Percentiles rank a stretch among this genome's conserved stretches.
Conservation (phyloP, 1,140 invertebrate genomes). For the Drosophila parvula region DNA sequence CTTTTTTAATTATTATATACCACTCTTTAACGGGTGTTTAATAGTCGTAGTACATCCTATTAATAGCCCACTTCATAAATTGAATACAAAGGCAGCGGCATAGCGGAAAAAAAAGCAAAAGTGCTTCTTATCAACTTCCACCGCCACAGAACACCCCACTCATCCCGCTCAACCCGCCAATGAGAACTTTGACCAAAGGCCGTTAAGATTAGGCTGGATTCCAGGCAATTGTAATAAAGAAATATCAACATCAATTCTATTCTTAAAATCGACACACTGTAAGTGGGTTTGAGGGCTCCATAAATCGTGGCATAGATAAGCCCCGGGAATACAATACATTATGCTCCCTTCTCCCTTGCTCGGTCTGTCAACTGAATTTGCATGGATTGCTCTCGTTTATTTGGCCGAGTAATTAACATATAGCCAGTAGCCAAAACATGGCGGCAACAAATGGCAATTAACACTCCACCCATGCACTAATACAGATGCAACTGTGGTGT, state of each 20-base stretch:
- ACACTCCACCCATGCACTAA: slow-evolving; percentile 49
- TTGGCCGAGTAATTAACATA: slow-evolving; percentile 70
- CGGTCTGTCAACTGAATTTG: slow-evolving; percentile 54
- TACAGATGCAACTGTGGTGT: slow-evolving; percentile 26
- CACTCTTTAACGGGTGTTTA: neutral
- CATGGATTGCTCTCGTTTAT: slow-evolving; percentile 47
- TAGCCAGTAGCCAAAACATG: slow-evolving; percentile 65
- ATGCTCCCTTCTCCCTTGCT: slow-evolving; percentile 20
- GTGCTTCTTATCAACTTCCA: slow-evolving; percentile 66
- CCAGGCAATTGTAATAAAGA: slow-evolving; percentile 60
- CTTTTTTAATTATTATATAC: neutral
- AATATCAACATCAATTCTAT: slow-evolving; percentile 32
- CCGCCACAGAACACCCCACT: neutral
- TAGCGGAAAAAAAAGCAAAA: slow-evolving; percentile 58
- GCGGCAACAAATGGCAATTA: slow-evolving; percentile 64
- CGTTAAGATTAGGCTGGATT: slow-evolving; percentile 63
- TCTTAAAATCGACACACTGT: slow-evolving; percentile 19
- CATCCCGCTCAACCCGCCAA: neutral
- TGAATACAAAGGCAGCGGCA: slow-evolving; percentile 1
- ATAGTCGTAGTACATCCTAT: neutral
- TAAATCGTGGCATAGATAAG: slow-evolving; percentile 43
- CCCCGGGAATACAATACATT: slow-evolving; percentile 31
- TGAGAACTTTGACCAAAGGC: slow-evolving; percentile 70
- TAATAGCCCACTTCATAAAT: neutral
- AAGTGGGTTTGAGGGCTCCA: slow-evolving; percentile 33